These are phyloP conservation scores for Hipposideros armiger DNA, from an alignment of 2,113 vertebrate species.

Conservation along the genomic window DNA sequence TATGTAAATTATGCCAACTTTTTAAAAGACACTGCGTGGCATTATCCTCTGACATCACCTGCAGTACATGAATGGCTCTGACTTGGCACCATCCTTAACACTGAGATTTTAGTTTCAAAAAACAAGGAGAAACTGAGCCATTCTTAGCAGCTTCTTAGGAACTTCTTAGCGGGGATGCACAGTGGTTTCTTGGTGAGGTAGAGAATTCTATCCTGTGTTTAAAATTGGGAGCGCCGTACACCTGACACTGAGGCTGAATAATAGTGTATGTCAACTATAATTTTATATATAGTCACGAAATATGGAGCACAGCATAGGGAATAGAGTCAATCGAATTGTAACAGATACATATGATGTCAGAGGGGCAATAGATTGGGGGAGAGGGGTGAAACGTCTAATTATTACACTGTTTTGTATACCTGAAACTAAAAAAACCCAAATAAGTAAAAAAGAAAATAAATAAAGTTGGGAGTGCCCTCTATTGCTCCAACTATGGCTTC, in stretches of 20 bases:
- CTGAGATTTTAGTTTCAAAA: conserved; percentile 11
- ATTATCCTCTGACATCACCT: neutral
- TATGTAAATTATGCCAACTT: neutral
- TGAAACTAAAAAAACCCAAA: too few relatives aligned
- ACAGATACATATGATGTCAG: too few relatives aligned
- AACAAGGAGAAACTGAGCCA: conserved; percentile 27
- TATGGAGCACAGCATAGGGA: too few relatives aligned
- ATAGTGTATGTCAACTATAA: too few relatives aligned
- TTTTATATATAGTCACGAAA: too few relatives aligned
- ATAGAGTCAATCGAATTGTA: too few relatives aligned
- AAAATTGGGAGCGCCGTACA: conserved; percentile 57
- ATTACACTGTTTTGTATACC: too few relatives aligned
- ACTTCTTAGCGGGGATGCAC: neutral
- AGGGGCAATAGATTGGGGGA: too few relatives aligned
- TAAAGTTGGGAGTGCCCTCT: conserved; percentile 74
- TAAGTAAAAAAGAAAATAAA: too few relatives aligned
- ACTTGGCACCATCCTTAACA: neutral
- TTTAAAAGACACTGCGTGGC: neutral
- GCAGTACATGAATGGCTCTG: neutral
- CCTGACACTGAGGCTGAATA: too few relatives aligned
- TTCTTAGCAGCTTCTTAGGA: neutral
- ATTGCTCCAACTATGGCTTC: conserved; percentile 44
- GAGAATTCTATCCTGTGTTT: neutral
- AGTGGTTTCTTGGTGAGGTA: neutral
- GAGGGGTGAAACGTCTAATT: too few relatives aligned